Evolutionary conservation across 2,797 vertebrate species (phyloP), one percentile per base, ranked within the genome.

Genomic region (Takifugu ocellatus): DNA sequence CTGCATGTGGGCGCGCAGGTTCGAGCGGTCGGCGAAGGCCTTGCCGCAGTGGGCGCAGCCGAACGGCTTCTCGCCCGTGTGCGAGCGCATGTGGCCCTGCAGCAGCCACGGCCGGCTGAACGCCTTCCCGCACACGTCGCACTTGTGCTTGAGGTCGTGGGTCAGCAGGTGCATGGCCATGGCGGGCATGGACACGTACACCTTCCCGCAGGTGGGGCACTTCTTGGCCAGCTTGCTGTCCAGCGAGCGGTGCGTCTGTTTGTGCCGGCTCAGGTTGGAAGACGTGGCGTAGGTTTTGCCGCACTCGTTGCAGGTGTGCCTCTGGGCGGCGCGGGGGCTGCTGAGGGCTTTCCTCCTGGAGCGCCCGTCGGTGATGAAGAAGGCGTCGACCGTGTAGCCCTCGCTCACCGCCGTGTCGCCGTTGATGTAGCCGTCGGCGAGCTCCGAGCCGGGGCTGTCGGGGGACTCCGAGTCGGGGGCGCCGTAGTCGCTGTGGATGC

Each of bases 101-200:
- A 97, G 89, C 42, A 97, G 92, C 95, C 95, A 97, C 15, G 95
- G 95, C 51, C 95, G 84, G 52, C 94, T 96, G 90, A 96, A 96
- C 54, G 95, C 95, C 72, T 96, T 96, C 59, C 93, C 93, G n/a
- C 95, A 97, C 78, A 94, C 92, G 1, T 94, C 93, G 52, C 95
- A 96, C 89, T 97, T 97, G 93, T 97, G 95, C 90, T 94, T 94
- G 84, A 97, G 94, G 91, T 97, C 93, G 72, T 97, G 95, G 31
- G 95, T 96, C 57, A 97, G 94, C 82, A 97, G 91, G 89, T 97
- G 95, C 95, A 97, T 97, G 82, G 95, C 94, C 94, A 97, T 94
- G 87, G 95, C 95, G 54, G 95, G 95, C 95, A 97, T 97, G 91
- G 94, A 96, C 81, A 97, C 95, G 66, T 97, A 97, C 82, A 94